Evolutionary conservation across 2,888 invertebrate genomes (phyloP).

Genomic region (Athrips mouffetella): DNA sequence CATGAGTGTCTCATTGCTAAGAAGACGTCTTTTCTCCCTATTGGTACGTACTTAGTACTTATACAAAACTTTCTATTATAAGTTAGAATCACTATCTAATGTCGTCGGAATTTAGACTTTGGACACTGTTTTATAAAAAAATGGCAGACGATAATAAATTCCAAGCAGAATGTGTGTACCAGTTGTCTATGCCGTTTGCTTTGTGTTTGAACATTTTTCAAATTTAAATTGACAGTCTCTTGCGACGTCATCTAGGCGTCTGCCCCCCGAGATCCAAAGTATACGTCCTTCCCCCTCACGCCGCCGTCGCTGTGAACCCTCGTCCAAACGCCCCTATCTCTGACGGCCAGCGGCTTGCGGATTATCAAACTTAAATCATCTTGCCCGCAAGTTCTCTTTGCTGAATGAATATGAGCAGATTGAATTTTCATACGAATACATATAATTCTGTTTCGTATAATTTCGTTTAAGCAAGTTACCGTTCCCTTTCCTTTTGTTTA

Average conservation of each 20-base stretch:
- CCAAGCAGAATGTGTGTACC: too few species aligned
- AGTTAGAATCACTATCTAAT: too few species aligned
- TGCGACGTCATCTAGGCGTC: slow-evolving; percentile 40
- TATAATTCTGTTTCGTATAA: background rate
- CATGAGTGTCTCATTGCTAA: too few species aligned
- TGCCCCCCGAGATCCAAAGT: slow-evolving; percentile 44
- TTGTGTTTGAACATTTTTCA: slow-evolving; percentile 32
- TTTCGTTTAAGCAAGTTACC: background rate
- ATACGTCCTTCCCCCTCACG: slow-evolving; percentile 33
- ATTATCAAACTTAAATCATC: slow-evolving; percentile 60
- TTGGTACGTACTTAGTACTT: too few species aligned
- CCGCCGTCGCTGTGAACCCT: slow-evolving; percentile 39
- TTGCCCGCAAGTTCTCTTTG: slow-evolving; percentile 22
- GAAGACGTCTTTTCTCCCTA: too few species aligned
- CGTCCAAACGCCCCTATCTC: slow-evolving; percentile 57
- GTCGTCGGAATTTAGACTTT: too few species aligned
- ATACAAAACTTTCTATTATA: too few species aligned
- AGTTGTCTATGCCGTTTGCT: slow-evolving; percentile 35
- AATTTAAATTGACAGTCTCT: slow-evolving; percentile 39
- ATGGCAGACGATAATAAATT: too few species aligned
- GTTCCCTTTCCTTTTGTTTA: too few species aligned
- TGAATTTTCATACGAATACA: slow-evolving; percentile 5
- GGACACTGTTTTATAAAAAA: too few species aligned
- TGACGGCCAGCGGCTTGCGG: slow-evolving; percentile 57
- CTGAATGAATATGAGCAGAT: slow-evolving; percentile 4